Evolutionary conservation across 2,113 vertebrate species (phyloP), one percentile per base, ranked within the genome.

Genomic region (Thymallus thymallus): DNA sequence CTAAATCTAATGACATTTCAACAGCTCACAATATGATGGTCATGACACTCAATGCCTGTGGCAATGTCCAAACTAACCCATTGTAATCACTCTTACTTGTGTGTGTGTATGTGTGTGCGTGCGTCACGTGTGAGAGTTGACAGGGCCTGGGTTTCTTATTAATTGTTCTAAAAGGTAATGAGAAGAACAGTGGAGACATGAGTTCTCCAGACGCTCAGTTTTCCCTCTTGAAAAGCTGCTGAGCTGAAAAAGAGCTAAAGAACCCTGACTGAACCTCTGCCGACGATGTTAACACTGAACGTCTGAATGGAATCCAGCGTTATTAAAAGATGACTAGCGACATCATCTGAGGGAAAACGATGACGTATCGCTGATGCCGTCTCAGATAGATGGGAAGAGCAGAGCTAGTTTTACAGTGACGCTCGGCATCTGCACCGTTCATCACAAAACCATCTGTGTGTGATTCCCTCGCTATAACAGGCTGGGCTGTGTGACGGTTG

Each of bases 41-140:
- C 62, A 45, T 5, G 35, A 56, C 46, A 48, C 14, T 18, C 6
- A 64, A 14, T 64, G 62, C 62, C 66, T 68, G 35, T 45, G 66
- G 66, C 20, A 41, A 16, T 22, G n/a, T 76, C 71, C 62, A 69
- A 73, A 85, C 87, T 76, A 80, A 84, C 82, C 79, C 78, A 71
- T 75, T 77, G 76, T 71, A 67, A 79, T 78, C 79, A 74, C 12
- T 48, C 65, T 61, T 61, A 69, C 72, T 29, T 75, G 71, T 71
- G 56, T 23, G 0, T n/a, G 6, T 14, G 48, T 73, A 66, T 73
- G 66, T 16, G 41, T 41, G 32, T 0, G 35, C 10, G 35, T 35
- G 32, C 7, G 32, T 32, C 7, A 9, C 7, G 7, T 41, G 35
- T 12, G 35, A 12, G 35, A 12, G 35, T 41, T 30, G 18, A 45